Conservation (phyloP, 2,888 invertebrate genomes). For the Rhabditoides inermis region DNA sequence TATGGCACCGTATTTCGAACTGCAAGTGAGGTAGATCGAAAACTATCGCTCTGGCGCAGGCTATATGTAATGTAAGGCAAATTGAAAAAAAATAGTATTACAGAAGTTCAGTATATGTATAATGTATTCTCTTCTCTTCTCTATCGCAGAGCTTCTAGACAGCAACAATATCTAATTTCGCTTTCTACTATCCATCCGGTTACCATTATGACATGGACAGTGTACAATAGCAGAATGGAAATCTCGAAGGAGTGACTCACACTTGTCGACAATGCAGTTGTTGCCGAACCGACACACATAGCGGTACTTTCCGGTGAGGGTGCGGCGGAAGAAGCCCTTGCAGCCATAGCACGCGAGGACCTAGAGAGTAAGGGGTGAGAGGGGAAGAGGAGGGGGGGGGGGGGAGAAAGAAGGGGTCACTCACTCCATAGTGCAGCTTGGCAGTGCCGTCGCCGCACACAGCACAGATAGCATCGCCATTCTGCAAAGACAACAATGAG, state of each 20-base stretch:
- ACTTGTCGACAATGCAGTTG: conserved; percentile 51
- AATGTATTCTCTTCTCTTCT: too few species aligned
- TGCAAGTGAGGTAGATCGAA: too few species aligned
- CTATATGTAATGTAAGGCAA: too few species aligned
- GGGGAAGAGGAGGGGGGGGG: not conserved
- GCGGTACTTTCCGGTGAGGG: conserved; percentile 41
- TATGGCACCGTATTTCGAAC: too few species aligned
- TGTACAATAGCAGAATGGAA: too few species aligned
- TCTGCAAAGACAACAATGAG: too few species aligned
- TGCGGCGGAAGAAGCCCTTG: conserved; percentile 47
- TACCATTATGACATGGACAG: too few species aligned
- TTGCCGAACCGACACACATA: conserved; percentile 50
- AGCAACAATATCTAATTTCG: too few species aligned
- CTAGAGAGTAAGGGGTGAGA: conserved; percentile 11
- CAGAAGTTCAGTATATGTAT: too few species aligned
- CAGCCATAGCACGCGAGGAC: conserved; percentile 36
- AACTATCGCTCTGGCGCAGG: too few species aligned
- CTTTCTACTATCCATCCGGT: too few species aligned
- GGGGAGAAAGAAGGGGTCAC: not conserved
- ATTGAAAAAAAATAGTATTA: too few species aligned
- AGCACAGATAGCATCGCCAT: conserved; percentile 41
- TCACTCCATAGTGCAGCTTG: conserved; percentile 45
- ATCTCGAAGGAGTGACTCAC: conserved; percentile 15
- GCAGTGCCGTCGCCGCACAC: conserved; percentile 49
- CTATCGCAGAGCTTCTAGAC: not conserved